Conservation (phyloP, 2,113 vertebrate species). For the Ursus arctos region DNA sequence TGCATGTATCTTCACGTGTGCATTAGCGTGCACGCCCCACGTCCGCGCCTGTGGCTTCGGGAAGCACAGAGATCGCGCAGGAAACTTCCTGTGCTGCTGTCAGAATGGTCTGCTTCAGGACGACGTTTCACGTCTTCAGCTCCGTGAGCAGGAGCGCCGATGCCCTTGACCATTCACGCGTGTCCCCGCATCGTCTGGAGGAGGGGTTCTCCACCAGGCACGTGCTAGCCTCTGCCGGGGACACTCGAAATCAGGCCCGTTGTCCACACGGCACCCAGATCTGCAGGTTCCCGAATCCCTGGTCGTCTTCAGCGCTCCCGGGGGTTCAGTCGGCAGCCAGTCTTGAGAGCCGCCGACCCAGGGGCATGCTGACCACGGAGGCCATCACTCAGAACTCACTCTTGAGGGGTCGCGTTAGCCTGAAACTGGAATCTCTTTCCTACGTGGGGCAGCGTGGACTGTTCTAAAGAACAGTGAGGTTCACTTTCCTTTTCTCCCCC, state of each 20-base stretch:
- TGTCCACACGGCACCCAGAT: fast-evolving
- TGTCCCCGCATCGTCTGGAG: fast-evolving
- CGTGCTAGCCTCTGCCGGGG: not conserved
- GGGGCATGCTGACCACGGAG: not conserved
- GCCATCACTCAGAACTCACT: not conserved
- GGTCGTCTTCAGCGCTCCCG: not conserved
- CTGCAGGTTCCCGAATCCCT: fast-evolving
- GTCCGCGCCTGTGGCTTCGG: fast-evolving
- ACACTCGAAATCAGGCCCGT: not conserved
- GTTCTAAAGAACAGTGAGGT: not conserved
- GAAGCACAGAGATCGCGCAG: fast-evolving
- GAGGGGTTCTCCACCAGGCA: fast-evolving
- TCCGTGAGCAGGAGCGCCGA: too few species aligned
- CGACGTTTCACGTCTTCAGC: not conserved
- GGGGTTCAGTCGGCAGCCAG: not conserved
- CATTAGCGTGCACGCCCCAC: fast-evolving
- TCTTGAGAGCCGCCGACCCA: not conserved
- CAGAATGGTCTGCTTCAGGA: fast-evolving
- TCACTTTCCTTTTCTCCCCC: not conserved
- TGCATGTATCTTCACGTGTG: fast-evolving
- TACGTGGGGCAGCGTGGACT: not conserved
- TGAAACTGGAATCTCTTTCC: not conserved
- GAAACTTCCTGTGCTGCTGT: fast-evolving
- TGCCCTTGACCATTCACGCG: fast-evolving
- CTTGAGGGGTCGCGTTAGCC: fast-evolving